Evolutionary conservation across 2,113 vertebrate species (phyloP), one percentile per base, ranked within the genome.

Genomic region (Boulengeromyrus knoepffleri): DNA sequence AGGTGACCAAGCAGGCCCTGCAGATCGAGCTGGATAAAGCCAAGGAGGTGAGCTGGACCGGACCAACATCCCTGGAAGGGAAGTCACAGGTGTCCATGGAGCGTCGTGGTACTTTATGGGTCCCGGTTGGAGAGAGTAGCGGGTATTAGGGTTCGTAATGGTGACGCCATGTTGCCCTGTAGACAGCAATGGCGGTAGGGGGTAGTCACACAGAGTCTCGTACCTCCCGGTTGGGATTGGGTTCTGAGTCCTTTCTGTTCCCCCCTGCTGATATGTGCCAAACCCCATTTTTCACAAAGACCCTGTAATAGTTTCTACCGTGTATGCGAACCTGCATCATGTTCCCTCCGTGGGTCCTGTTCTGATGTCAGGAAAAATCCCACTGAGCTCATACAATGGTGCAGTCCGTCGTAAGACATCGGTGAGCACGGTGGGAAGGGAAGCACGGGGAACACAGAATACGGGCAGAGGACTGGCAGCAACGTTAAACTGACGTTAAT

Each of bases 1-100:
- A 99, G 90, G 97, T 98, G 92, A 96, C 97, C 58, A 99, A 99
- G 90, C 99, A 99, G 92, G 99, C 97, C 49, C 94, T 99, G 91
- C 99, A 99, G 93, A 99, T 98, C 86, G 98, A 99, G 91, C 92
- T 99, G 92, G 98, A 99, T 86, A 99, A 97, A 95, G 95, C 97
- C 94, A 99, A 99, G 92, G 99, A 99, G 97, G 99, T 99, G 91
- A 95, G 96, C 94, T 27, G 47, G 52, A 85, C 5, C 2, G 39
- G 6, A 45, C 58, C 24, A 0, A 5, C 17, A 47, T 46, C 9
- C 19, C 46, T 3, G 58, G 58, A 2, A 9, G n/a, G 58, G 58
- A 27, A 27, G 58, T 27, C 24, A 27, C 58, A 27, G 58, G 3
- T 27, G 58, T 27, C 24, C 9, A 12, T 27, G 58, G n/a, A 66